A percentile compares a stretch with the other conserved stretches of the same genome.
Evolutionary conservation across 2,888 invertebrate species (phyloP).

Genomic region (Drosophila merina): DNA sequence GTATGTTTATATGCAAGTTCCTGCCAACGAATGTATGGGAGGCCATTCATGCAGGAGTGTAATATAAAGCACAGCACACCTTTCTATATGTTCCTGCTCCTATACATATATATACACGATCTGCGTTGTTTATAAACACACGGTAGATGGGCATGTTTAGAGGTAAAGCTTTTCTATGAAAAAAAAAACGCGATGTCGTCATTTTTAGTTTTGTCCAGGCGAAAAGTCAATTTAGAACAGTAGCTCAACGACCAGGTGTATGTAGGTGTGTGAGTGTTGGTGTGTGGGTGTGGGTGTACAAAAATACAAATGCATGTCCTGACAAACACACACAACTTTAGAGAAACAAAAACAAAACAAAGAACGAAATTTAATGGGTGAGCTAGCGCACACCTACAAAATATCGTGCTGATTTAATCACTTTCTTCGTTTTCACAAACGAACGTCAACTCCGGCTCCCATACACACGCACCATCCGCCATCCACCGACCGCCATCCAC

Average conservation of each 20-base stretch:
- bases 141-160: slow-evolving; percentile 69
- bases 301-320: slow-evolving; percentile 26
- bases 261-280: background rate
- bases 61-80: slow-evolving; percentile 60
- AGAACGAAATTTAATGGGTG: slow-evolving; percentile 69
- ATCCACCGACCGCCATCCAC: background rate
- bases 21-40: slow-evolving; percentile 11
- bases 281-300: slow-evolving; percentile 20
- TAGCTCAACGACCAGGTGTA: slow-evolving; percentile 24
- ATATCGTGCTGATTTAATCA: slow-evolving; percentile 80
- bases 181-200: slow-evolving; percentile 73
- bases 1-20: slow-evolving; percentile 11
- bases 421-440: slow-evolving; percentile 73
- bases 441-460: slow-evolving; percentile 76
- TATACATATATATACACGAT: slow-evolving; percentile 20
- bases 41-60: slow-evolving; percentile 32
- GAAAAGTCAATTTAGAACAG: slow-evolving; percentile 72
- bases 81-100: slow-evolving; percentile 30
- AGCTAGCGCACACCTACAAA: slow-evolving; percentile 76
- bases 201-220: slow-evolving; percentile 73
- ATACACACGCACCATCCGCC: slow-evolving; percentile 51
- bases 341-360: slow-evolving; percentile 9
- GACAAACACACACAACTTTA: slow-evolving; percentile 22
- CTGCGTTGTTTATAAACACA: slow-evolving; percentile 75
- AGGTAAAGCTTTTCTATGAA: slow-evolving; percentile 35